Evolutionary conservation across 2,797 vertebrate genomes (phyloP), one percentile per base, ranked within the genome.

Genomic region (Dromococcyx pavoninus): DNA sequence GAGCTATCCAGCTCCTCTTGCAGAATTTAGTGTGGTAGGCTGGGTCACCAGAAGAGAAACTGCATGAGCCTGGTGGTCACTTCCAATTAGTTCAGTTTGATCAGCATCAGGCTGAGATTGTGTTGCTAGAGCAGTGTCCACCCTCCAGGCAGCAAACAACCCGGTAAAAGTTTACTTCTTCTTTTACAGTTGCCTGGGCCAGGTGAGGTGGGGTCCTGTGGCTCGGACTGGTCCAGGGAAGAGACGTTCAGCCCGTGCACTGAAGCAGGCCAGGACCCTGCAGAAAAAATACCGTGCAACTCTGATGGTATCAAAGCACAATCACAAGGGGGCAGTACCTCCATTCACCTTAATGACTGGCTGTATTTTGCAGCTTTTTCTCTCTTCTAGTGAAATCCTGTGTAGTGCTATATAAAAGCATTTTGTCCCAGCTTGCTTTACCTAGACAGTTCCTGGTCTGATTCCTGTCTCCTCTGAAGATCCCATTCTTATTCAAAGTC

Each of bases 311-410:
- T 93, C 58, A 70, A 62, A 84, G 58, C 87, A 91, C 51, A 77
- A 95, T 94, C 95, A 94, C 95, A 85, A 95, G 93, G 73, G 92
- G 95, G 94, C 93, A 94, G 92, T 95, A 83, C 91, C 76, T 95
- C 75, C 91, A 94, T 92, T 92, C 82, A 84, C 70, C 51, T 91
- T 33, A 93, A 87, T 57, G 77, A 66, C 15, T 0, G 0, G 30
- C 30, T 90, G 83, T 33, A 66, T 61, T 72, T 64, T 72, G 61
- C 53, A 88, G 66, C 35, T 58, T 83, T 79, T 71, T 51, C 57
- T 39, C 32, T 86, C 51, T 57, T 50, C 43, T 44, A 30, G 35
- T 14, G 19, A 35, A 54, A 82, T n/a, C 8, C 39, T 51, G 21
- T 3, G 6, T 25, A 39, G 23, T 25, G 17, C 24, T 71, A 50